phyloP scores from a whole-genome alignment of 2,888 invertebrate genomes.

The Germaria angustata region DNA sequence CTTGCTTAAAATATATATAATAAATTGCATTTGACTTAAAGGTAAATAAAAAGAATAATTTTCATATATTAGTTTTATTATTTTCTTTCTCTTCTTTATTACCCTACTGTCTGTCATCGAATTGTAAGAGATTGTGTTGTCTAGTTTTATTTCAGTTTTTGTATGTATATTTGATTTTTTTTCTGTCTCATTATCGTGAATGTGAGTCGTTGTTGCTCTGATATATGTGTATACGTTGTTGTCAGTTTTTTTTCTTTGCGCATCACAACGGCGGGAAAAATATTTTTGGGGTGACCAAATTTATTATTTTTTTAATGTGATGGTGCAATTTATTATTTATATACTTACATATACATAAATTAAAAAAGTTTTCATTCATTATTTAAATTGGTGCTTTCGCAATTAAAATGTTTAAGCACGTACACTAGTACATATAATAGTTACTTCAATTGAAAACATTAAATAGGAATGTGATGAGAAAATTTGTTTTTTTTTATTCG shows the following conservation, averaged over 20 bases:
- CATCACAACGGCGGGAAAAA: slow-evolving; percentile 74
- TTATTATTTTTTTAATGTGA: too few species aligned
- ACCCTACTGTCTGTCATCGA: slow-evolving; percentile 62
- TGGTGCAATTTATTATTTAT: too few species aligned
- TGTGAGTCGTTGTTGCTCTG: slow-evolving; percentile 65
- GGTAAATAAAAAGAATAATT: slow-evolving; percentile 54
- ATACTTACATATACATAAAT: too few species aligned
- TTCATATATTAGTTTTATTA: slow-evolving; percentile 29
- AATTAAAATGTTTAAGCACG: too few species aligned
- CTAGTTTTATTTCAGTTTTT: slow-evolving; percentile 42
- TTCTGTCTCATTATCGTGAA: slow-evolving; percentile 61
- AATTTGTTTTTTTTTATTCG: too few species aligned
- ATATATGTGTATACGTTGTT: slow-evolving; percentile 59
- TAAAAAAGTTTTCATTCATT: too few species aligned
- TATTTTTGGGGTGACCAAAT: slow-evolving; percentile 66
- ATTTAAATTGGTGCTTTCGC: too few species aligned
- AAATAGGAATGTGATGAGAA: too few species aligned
- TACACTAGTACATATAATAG: too few species aligned
- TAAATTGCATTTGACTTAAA: slow-evolving; percentile 47
- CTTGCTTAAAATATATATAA: not conserved
- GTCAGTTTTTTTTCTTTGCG: slow-evolving; percentile 62
- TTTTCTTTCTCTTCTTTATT: slow-evolving; percentile 22
- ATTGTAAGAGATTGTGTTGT: slow-evolving; percentile 52
- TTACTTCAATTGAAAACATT: too few species aligned
- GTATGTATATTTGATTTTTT: slow-evolving; percentile 60